Evolutionary conservation across 1,140 invertebrate genomes (phyloP), one percentile per base, ranked within the genome.

Genomic region (Bombyx mori): DNA sequence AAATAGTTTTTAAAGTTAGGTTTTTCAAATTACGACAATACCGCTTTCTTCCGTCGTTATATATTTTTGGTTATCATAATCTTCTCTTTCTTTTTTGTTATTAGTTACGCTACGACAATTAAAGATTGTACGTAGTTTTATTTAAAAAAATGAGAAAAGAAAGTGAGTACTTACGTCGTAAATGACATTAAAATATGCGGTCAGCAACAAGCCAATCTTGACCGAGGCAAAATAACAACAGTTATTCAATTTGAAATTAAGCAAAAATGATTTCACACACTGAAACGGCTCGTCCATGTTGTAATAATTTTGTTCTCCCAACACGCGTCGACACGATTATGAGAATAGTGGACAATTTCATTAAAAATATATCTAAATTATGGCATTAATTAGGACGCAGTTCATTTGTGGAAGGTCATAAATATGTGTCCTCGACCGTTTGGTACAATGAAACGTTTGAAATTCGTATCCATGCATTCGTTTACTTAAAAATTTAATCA

Each of bases 191-290:
- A 82, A 67, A 65, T 78, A 82, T 47, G 71, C 75, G 48, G 57
- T 68, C 35, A 73, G 58, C 42, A 74, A 48, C 8, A 79, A 56
- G 6, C 79, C 79, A 5, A 70, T 60, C 22, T 69, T 59, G 35
- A 82, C 62, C 9, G 77, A 74, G 6, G 73, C 69, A 1, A 78
- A 44, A 53, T 71, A 79, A 60, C 75, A 78, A 45, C 75, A 82
- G 9, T 54, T 67, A 22, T 77, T 66, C 49, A 79, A 63, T 53
- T 75, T 78, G 54, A 74, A 82, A 50, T 68, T 69, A 26, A 75
- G 51, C n/a, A 81, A 52, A 10, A 58, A 53, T 4, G 56, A 55
- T 53, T 73, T 77, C 26, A 69, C 60, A 60, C 66, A 73, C 35
- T 73, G 63, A 55, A 70, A 77, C 8, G 62, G 54, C 54, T 71